These are phyloP conservation scores for Zhuqinia jingwanae DNA, from an alignment of 2,888 invertebrate species.

Conservation along the genomic window DNA sequence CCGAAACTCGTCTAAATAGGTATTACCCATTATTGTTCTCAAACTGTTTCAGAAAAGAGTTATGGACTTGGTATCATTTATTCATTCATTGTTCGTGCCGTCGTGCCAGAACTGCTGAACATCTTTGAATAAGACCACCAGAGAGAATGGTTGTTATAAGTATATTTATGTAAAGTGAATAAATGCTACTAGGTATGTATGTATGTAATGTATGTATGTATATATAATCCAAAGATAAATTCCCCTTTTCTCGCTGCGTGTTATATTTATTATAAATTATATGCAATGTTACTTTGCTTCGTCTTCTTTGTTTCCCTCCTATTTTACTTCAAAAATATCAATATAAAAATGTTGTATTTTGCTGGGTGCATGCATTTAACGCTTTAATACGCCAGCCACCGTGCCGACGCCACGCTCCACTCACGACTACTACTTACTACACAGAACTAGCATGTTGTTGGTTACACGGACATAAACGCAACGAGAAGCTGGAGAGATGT, in stretches of 20 bases:
- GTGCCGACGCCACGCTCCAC: constrained; percentile 21
- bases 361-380: neutral
- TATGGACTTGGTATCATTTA: constrained; percentile 69
- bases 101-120: constrained; percentile 62
- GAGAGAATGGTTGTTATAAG: neutral
- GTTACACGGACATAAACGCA: neutral
- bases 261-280: constrained; percentile 2
- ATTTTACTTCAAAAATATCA: neutral
- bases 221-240: neutral
- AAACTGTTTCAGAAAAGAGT: constrained; percentile 65
- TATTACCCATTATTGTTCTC: constrained; percentile 68
- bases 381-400: constrained; percentile 11
- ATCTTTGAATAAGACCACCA: constrained; percentile 47
- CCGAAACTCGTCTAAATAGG: constrained; percentile 29
- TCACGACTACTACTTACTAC: no score
- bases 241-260: neutral
- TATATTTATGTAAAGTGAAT: constrained; percentile 34
- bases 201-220: no score
- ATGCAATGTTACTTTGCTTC: neutral
- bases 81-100: constrained; percentile 69
- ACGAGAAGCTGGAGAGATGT: constrained; percentile 46
- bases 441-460: constrained; percentile 9
- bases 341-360: neutral
- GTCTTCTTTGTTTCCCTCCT: neutral
- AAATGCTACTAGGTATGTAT: no score